Conservation (phyloP, 2,797 vertebrate species). For the Gastrophryne carolinensis region DNA sequence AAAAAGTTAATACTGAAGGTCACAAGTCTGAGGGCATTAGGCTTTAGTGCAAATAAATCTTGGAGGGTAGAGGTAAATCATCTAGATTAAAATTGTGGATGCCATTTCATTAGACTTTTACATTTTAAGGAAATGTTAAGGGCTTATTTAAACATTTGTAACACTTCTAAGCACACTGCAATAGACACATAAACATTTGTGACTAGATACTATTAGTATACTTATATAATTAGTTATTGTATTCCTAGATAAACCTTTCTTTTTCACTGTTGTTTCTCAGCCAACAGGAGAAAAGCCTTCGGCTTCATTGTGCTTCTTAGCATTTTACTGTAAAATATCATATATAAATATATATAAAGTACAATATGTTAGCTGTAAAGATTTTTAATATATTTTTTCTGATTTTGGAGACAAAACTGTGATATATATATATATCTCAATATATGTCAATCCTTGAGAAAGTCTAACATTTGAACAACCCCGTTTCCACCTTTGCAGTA, state of each 20-base stretch:
- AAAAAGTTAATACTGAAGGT: background rate
- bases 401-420: slow-evolving; percentile 50
- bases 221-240: slow-evolving; percentile 46
- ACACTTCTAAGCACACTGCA: slow-evolving; percentile 52
- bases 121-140: slow-evolving; percentile 47
- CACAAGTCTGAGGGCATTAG: slow-evolving; percentile 1
- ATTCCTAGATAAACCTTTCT: slow-evolving; percentile 38
- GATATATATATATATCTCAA: slow-evolving; percentile 33
- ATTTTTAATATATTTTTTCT: slow-evolving; percentile 13
- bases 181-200: slow-evolving; percentile 48
- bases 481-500: slow-evolving; percentile 16
- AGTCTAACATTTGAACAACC: slow-evolving; percentile 18
- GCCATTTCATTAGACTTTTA: slow-evolving; percentile 35
- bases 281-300: slow-evolving; percentile 14
- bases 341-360: slow-evolving; percentile 24
- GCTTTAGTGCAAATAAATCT: background rate
- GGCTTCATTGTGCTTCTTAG: slow-evolving; percentile 38
- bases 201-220: slow-evolving; percentile 42
- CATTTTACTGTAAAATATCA: slow-evolving; percentile 44
- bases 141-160: slow-evolving; percentile 50
- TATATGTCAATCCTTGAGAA: slow-evolving; percentile 10
- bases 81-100: slow-evolving; percentile 13
- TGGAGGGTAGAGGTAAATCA: slow-evolving; percentile 6
- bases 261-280: slow-evolving; percentile 26
- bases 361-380: slow-evolving; percentile 32